A percentile compares a stretch with the other conserved stretches of the same genome.
Conservation (phyloP, 2,888 invertebrate species). For the Drosophila kuntzei region DNA sequence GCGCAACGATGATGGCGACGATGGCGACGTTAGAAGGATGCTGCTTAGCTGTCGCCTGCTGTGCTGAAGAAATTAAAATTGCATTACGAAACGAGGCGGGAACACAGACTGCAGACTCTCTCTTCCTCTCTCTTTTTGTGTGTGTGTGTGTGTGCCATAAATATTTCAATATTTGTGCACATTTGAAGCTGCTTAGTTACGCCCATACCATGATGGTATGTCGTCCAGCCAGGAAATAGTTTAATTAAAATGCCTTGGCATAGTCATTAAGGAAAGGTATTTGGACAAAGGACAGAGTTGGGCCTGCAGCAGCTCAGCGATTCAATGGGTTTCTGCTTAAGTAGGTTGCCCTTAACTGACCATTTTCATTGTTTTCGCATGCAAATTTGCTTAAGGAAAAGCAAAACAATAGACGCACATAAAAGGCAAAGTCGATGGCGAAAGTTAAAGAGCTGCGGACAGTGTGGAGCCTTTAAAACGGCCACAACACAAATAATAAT, state of each 20-base stretch:
- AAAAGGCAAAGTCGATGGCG: conserved; percentile 36
- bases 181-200: conserved; percentile 75
- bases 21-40: conserved; percentile 32
- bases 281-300: conserved; percentile 7
- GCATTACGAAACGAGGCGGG: conserved; percentile 66
- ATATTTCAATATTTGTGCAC: conserved; percentile 79
- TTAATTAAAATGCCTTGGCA: conserved; percentile 81
- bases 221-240: conserved; percentile 74
- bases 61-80: conserved; percentile 79
- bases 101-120: conserved; percentile 42
- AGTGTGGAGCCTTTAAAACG: conserved; percentile 52
- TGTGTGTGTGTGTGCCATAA: conserved; percentile 60
- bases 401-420: conserved; percentile 60
- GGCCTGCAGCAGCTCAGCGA: conserved; percentile 10
- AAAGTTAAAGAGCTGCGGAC: conserved; percentile 53
- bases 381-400: conserved; percentile 60
- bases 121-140: conserved; percentile 17
- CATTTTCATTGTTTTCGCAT: conserved; percentile 77
- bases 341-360: conserved; percentile 57
- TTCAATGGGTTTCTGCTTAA: conserved; percentile 47
- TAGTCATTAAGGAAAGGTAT: conserved; percentile 73
- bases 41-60: conserved; percentile 71
- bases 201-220: conserved; percentile 44
- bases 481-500: conserved; percentile 38
- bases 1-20: conserved; percentile 27